A percentile compares a stretch with the other conserved stretches of the same genome.
phyloP scores from a whole-genome alignment of 2,113 vertebrate genomes.

The Melanocharis versteri region DNA sequence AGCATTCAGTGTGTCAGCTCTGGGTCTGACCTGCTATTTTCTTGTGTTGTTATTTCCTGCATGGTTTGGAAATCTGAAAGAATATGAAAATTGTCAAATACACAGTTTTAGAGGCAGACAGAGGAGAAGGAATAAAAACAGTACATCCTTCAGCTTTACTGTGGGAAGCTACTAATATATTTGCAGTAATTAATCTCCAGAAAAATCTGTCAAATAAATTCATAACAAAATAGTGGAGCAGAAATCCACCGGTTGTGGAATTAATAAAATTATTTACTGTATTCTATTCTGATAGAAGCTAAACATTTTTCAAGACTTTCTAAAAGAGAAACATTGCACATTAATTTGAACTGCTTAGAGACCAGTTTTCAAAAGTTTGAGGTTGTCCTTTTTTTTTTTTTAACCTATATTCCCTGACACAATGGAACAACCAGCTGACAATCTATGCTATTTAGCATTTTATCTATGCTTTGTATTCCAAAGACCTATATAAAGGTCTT shows the following conservation, averaged over 20 bases:
- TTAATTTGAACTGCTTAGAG: background rate
- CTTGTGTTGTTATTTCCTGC: background rate
- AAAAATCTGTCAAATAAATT: background rate
- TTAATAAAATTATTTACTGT: background rate
- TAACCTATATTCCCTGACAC: background rate
- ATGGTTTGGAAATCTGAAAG: background rate
- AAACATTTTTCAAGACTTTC: background rate
- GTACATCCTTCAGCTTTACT: background rate
- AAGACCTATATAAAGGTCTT: background rate
- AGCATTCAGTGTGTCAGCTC: background rate
- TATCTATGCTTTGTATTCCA: background rate
- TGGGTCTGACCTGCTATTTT: background rate
- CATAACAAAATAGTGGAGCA: background rate
- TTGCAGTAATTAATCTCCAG: background rate
- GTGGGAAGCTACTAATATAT: background rate
- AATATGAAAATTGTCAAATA: background rate
- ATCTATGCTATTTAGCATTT: background rate
- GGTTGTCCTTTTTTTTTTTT: background rate
- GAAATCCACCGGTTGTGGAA: background rate
- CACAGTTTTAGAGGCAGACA: background rate
- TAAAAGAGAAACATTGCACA: background rate
- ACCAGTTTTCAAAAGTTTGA: background rate
- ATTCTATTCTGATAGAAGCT: background rate
- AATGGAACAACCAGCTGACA: background rate
- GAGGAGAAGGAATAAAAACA: background rate